A percentile compares a stretch with the other conserved stretches of the same genome.
Evolutionary conservation across 2,113 vertebrate genomes (phyloP).

Genomic region (Hemibagrus wyckioides): DNA sequence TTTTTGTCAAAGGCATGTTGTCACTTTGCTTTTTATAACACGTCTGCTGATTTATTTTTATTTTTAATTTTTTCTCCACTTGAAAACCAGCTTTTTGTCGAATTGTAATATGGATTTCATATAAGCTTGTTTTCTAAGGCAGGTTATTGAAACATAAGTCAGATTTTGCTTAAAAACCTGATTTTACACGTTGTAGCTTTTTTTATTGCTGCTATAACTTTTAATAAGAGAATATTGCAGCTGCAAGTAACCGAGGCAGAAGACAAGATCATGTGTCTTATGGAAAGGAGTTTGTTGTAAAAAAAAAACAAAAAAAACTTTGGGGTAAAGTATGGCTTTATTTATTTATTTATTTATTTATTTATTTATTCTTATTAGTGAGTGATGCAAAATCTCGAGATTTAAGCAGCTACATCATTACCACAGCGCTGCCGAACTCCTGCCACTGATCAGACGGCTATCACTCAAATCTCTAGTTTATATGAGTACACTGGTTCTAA

Average conservation of each 20-base stretch:
- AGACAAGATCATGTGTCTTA: not conserved
- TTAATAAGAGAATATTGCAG: not conserved
- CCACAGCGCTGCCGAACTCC: not conserved
- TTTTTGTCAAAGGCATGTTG: not conserved
- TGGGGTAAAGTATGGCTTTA: not conserved
- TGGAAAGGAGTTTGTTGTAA: not conserved
- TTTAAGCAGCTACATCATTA: not conserved
- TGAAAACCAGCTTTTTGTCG: not conserved
- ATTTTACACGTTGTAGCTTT: not conserved
- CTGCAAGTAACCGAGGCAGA: not conserved
- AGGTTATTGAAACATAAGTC: conserved; percentile 15
- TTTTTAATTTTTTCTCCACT: not conserved
- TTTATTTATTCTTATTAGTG: not conserved
- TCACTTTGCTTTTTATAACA: not conserved
- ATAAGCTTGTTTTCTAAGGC: not conserved
- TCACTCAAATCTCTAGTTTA: not conserved
- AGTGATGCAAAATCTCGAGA: not conserved
- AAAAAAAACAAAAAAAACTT: no score
- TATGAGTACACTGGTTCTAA: not conserved
- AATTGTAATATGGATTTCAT: not conserved
- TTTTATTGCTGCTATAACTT: conserved; percentile 14
- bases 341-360: no score
- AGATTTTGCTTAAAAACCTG: not conserved
- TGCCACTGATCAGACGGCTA: not conserved
- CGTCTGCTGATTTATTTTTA: not conserved